Conservation (phyloP, 2,797 vertebrate species). For the Odontamblyopus lacepedii region DNA sequence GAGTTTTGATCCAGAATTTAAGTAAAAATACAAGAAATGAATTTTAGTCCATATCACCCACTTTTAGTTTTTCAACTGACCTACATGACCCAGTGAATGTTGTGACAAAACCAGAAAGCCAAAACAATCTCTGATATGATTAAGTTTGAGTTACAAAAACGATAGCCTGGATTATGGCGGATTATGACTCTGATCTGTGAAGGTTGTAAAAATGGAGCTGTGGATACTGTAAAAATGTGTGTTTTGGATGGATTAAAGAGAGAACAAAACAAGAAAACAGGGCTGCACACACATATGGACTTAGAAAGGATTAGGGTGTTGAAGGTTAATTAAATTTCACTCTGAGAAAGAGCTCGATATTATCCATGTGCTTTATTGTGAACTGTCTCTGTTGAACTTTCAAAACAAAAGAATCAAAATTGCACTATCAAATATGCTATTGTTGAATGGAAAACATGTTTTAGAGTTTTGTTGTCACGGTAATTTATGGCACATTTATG, state of each 20-base stretch:
- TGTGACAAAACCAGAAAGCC: neutral
- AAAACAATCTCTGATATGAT: constrained; percentile 24
- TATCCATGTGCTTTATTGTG: neutral
- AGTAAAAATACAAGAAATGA: neutral
- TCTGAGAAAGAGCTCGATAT: neutral
- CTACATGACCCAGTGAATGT: neutral
- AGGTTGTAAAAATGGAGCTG: neutral
- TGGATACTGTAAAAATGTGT: neutral
- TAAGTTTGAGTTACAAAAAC: constrained; percentile 16
- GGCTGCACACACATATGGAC: neutral
- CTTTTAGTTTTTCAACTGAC: neutral
- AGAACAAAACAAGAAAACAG: constrained; percentile 4
- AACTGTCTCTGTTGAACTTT: neutral
- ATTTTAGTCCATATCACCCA: neutral
- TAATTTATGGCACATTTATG: too few species aligned
- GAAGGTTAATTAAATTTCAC: neutral
- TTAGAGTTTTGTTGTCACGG: too few species aligned
- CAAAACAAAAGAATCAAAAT: too few species aligned
- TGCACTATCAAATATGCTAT: too few species aligned
- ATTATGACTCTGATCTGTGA: constrained; percentile 35
- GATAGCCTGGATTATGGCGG: constrained; percentile 26
- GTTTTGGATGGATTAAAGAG: neutral
- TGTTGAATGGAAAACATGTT: too few species aligned
- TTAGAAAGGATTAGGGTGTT: neutral
- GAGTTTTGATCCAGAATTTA: too few species aligned